Evolutionary conservation across 2,888 invertebrate genomes (phyloP).

Genomic region (Ommatoiulus sabulosus): DNA sequence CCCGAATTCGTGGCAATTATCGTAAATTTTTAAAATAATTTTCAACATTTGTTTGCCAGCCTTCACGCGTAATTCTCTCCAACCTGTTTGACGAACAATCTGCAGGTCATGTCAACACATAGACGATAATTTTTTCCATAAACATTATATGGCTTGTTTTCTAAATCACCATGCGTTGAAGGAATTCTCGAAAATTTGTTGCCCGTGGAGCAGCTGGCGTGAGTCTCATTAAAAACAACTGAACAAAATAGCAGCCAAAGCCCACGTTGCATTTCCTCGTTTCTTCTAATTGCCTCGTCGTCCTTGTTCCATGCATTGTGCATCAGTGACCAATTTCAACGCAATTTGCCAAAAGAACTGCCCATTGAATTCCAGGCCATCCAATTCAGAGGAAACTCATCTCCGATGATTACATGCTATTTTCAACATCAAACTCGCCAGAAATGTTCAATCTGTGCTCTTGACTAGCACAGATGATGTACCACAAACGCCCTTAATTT

Average conservation of each 20-base stretch:
- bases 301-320: conserved; percentile 25
- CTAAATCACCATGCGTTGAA: not conserved
- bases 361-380: not conserved
- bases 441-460: conserved; percentile 26
- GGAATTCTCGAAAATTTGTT: not conserved
- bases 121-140: not conserved
- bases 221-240: not conserved
- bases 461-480: not conserved
- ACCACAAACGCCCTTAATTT: conserved; percentile 35
- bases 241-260: not conserved
- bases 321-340: conserved; percentile 26
- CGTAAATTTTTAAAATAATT: no score
- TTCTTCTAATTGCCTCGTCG: conserved; percentile 30
- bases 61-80: not conserved
- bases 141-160: not conserved
- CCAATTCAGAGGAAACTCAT: not conserved
- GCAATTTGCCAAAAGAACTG: not conserved
- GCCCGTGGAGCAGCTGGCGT: not conserved
- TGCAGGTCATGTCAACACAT: not conserved
- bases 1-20: no score
- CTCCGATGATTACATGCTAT: conserved; percentile 17
- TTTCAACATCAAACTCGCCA: not conserved
- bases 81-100: not conserved
- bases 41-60: no score
- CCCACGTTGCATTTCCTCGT: not conserved